Evolutionary conservation across 2,888 invertebrate species (phyloP), one percentile per base, ranked within the genome.

Genomic region (Nysson spinosus): DNA sequence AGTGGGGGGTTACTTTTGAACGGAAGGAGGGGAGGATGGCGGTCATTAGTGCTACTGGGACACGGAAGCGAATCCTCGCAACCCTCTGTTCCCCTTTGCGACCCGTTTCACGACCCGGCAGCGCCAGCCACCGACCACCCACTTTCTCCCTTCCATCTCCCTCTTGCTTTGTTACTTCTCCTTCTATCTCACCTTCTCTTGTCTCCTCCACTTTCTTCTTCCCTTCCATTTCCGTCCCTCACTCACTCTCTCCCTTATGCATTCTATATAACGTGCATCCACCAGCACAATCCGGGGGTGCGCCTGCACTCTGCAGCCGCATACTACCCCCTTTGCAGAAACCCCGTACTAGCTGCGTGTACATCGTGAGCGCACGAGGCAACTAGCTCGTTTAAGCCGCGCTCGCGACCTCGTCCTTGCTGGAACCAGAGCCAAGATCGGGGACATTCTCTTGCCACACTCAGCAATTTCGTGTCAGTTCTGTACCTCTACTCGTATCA

Each of bases 1-100:
- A 35, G 69, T 58, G 64, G 77, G 69, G 64, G 42, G 16, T n/a
- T n/a, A n/a, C 2, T 28, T 50, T 34, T 43, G 46, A 57, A 46
- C 61, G 60, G 60, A 43, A 54, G 44, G 67, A 70, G 70, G 71
- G 72, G 67, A 72, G 76, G 74, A 70, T 80, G 73, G 71, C 72
- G 77, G 82, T 83, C 83, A 84, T 84, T 83, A 83, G 83, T 83
- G 83, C 81, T 79, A 83, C 76, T 84, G 80, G 83, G 83, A 81
- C 83, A 83, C 81, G 81, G 77, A 78, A 78, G 77, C 74, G 75
- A 69, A 69, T 76, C 74, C 74, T 69, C 74, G 68, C 67, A 30
- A 44, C 55, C 49, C 56, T 49, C 30, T 34, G 4, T 42, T 16
- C 44, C 52, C 19, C 64, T 42, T 34, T 24, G 56, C 51, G 50